A percentile compares a stretch with the other conserved stretches of the same genome.
phyloP scores from a whole-genome alignment of 2,888 invertebrate genomes.

The Falcaria lacertinaria region DNA sequence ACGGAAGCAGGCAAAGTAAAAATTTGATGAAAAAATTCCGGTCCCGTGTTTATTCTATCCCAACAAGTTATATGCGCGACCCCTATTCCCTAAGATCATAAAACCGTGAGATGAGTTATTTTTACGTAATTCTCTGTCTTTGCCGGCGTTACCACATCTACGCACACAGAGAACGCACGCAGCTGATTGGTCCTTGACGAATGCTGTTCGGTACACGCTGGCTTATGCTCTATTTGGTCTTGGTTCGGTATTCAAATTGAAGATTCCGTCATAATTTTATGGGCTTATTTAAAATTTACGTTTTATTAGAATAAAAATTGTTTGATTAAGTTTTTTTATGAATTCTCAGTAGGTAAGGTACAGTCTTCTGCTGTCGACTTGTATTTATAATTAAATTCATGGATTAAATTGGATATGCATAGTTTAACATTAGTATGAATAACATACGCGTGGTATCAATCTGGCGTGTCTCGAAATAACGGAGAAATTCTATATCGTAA shows the following conservation, averaged over 20 bases:
- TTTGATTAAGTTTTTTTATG: too few species aligned
- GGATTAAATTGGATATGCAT: too few species aligned
- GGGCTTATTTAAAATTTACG: too few species aligned
- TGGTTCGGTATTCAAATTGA: background rate
- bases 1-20: conserved; percentile 64
- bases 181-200: background rate
- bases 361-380: too few species aligned
- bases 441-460: background rate
- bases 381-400: too few species aligned
- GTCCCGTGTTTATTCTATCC: conserved; percentile 47
- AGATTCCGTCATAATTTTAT: too few species aligned
- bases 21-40: conserved; percentile 65
- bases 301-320: too few species aligned
- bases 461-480: conserved; percentile 16
- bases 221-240: background rate
- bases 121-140: conserved; percentile 30
- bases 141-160: conserved; percentile 7
- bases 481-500: conserved; percentile 21
- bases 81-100: conserved; percentile 35
- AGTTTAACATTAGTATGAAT: too few species aligned
- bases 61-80: conserved; percentile 43
- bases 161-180: background rate
- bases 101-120: conserved; percentile 34
- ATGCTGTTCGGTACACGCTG: background rate
- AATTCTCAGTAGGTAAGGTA: too few species aligned